Percentiles rank a stretch among this genome's conserved stretches.
These are phyloP conservation scores for Phymatocera aterrima DNA, from an alignment of 2,888 invertebrate species.

Conservation along the genomic window DNA sequence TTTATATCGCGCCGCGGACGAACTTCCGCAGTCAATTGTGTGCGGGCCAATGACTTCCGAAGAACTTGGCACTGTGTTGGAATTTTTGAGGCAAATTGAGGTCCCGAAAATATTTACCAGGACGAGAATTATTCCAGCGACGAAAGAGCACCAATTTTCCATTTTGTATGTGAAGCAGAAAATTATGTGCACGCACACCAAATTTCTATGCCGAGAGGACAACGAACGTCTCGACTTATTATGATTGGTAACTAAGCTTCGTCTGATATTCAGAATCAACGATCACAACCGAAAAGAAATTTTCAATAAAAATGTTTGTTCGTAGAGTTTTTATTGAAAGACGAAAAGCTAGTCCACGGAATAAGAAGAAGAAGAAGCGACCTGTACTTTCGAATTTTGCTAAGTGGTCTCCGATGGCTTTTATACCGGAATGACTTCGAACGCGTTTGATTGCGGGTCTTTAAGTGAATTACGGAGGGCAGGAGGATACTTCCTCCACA, in stretches of 20 bases:
- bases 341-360: neutral
- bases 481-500: constrained; percentile 8
- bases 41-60: neutral
- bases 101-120: neutral
- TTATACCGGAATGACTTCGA: constrained; percentile 16
- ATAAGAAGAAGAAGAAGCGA: neutral
- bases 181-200: neutral
- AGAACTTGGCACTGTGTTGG: neutral
- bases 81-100: neutral
- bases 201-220: neutral
- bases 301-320: neutral
- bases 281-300: neutral
- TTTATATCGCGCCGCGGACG: neutral
- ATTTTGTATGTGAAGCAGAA: neutral
- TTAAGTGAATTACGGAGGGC: constrained; percentile 27
- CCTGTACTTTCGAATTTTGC: neutral
- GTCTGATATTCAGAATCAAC: neutral
- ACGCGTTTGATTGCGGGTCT: constrained; percentile 17
- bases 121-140: constrained; percentile 2
- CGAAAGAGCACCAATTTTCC: neutral
- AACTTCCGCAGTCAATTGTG: neutral
- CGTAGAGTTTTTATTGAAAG: no score
- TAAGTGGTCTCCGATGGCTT: neutral
- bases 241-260: neutral
- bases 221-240: neutral